Conservation (phyloP, 1,140 invertebrate species). For the Armadillidium nasatum region DNA sequence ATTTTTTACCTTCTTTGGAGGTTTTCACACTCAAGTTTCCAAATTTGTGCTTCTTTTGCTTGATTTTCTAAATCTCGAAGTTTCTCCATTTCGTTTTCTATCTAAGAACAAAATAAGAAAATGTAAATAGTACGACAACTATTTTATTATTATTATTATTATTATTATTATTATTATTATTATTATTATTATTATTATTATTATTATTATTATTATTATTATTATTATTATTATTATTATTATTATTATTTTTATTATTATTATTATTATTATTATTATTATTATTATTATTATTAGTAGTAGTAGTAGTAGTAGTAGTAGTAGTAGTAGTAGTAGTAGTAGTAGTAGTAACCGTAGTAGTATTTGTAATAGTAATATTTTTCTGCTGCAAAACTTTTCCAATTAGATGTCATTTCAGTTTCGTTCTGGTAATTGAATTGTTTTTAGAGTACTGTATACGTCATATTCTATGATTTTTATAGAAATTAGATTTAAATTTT, state of each 20-base stretch:
- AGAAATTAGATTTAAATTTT: too few species aligned
- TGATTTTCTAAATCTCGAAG: constrained; percentile 34
- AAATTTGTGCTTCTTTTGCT: constrained; percentile 24
- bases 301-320: neutral
- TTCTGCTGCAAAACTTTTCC: too few species aligned
- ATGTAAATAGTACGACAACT: neutral
- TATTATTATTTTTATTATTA: neutral
- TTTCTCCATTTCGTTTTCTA: constrained; percentile 31
- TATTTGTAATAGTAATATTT: too few species aligned
- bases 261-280: neutral
- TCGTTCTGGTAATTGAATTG: too few species aligned
- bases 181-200: neutral
- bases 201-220: neutral
- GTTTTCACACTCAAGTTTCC: constrained; percentile 37
- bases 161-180: neutral
- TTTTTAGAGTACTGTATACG: too few species aligned
- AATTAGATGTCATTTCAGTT: too few species aligned
- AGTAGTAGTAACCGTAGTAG: neutral
- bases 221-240: neutral
- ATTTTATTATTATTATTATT: neutral
- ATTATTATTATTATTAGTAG: neutral
- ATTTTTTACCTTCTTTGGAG: constrained; percentile 35
- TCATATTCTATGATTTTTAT: too few species aligned
- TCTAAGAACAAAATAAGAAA: constrained; percentile 28
- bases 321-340: neutral